Conservation (phyloP, 2,888 invertebrate species). For the Papilio demoleus region DNA sequence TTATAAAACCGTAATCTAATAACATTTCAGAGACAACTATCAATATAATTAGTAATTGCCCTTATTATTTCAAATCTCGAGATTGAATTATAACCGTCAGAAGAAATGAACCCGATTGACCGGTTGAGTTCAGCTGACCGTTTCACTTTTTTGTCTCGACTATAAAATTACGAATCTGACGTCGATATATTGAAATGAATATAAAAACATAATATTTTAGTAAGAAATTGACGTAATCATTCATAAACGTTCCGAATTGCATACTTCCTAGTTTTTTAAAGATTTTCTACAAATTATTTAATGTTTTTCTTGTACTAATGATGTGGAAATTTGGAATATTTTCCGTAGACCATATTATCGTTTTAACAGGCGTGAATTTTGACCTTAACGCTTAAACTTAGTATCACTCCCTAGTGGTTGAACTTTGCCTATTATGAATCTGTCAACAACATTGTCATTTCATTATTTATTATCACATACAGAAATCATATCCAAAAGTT, state of each 20-base stretch:
- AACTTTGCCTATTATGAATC: too few relatives aligned
- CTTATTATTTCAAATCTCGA: constrained; percentile 4
- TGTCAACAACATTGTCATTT: too few relatives aligned
- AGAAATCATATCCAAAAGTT: constrained; percentile 70
- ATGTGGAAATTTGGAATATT: neutral
- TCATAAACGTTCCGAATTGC: neutral
- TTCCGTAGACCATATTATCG: neutral
- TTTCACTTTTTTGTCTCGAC: constrained; percentile 23
- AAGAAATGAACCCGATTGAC: constrained; percentile 17
- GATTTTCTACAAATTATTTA: neutral
- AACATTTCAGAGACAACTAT: neutral
- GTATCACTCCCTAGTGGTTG: too few relatives aligned
- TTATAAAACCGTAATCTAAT: neutral
- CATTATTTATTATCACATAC: too few relatives aligned
- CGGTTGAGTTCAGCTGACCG: constrained; percentile 14
- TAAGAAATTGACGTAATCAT: constrained; percentile 1
- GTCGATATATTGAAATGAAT: constrained; percentile 8
- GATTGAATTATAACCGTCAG: constrained; percentile 4
- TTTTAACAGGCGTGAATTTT: neutral
- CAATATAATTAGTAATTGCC: neutral
- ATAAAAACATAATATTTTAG: constrained; percentile 6
- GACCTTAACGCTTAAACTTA: too few relatives aligned
- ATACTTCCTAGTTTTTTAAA: constrained; percentile 14
- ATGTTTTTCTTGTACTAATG: neutral
- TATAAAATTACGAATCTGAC: constrained; percentile 10